Conservation (phyloP, 1,140 invertebrate genomes). For the Leptinotarsa undecemlineata region DNA sequence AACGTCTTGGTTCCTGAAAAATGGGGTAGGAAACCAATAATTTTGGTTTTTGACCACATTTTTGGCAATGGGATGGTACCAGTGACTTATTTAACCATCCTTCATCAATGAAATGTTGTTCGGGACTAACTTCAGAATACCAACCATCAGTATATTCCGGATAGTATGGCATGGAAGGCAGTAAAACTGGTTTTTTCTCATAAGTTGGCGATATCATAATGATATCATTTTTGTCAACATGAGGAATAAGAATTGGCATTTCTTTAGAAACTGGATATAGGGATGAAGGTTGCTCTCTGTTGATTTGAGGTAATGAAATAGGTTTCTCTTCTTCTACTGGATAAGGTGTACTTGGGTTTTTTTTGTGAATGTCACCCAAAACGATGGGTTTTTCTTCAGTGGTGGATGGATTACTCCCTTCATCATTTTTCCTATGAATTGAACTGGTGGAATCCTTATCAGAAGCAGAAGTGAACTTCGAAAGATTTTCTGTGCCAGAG, state of each 20-base stretch:
- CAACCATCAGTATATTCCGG: neutral
- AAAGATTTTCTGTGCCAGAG: no score
- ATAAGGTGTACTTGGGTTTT: neutral
- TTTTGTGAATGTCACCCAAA: no score
- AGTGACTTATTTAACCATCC: constrained; percentile 21
- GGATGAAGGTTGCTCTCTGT: neutral
- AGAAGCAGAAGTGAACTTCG: no score
- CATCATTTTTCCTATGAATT: no score
- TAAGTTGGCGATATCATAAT: neutral
- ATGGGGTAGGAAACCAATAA: constrained; percentile 16
- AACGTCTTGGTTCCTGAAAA: neutral
- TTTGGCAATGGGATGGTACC: constrained; percentile 6
- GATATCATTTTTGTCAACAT: neutral
- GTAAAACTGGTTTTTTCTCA: neutral
- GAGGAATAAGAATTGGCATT: neutral
- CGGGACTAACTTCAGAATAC: neutral
- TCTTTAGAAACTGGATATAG: neutral
- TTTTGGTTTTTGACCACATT: constrained; percentile 9
- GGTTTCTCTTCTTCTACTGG: neutral
- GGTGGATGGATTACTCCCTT: no score
- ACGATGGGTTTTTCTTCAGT: no score
- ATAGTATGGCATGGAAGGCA: neutral
- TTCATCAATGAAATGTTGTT: neutral
- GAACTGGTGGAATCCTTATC: no score
- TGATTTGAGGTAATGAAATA: neutral